Evolutionary conservation across 2,113 vertebrate species (phyloP).

Genomic region (Forbesichthys agassizii): DNA sequence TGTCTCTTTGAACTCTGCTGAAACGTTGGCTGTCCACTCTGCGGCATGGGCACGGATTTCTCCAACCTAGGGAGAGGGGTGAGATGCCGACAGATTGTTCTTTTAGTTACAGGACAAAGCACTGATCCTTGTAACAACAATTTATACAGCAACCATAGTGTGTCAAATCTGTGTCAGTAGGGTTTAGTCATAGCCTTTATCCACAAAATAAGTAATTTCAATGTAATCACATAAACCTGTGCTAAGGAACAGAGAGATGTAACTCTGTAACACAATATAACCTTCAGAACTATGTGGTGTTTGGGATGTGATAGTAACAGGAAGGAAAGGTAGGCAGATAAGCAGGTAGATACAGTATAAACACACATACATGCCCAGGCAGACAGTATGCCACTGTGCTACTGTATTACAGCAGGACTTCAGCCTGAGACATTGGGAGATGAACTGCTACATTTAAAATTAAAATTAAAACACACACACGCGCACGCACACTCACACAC

Average conservation of each 20-base stretch:
- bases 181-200: too few relatives aligned
- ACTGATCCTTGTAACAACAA: background rate
- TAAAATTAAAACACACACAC: background rate
- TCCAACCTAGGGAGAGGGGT: constrained; percentile 79
- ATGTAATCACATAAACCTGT: too few relatives aligned
- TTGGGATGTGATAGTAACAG: background rate
- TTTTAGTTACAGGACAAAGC: background rate
- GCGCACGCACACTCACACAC: constrained; percentile 1
- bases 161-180: too few relatives aligned
- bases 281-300: too few relatives aligned
- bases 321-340: background rate
- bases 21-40: constrained; percentile 96
- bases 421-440: background rate
- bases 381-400: background rate
- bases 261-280: too few relatives aligned
- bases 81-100: background rate
- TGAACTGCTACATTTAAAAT: background rate
- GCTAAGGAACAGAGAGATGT: too few relatives aligned
- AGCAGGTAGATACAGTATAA: background rate
- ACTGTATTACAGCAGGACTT: background rate
- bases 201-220: too few relatives aligned
- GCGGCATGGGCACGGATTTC: constrained; percentile 96
- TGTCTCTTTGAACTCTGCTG: constrained; percentile 96
- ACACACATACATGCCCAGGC: background rate
- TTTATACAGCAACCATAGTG: background rate